Evolutionary conservation across 2,888 invertebrate species (phyloP), one percentile per base, ranked within the genome.

Genomic region (Cheilosia impressa): DNA sequence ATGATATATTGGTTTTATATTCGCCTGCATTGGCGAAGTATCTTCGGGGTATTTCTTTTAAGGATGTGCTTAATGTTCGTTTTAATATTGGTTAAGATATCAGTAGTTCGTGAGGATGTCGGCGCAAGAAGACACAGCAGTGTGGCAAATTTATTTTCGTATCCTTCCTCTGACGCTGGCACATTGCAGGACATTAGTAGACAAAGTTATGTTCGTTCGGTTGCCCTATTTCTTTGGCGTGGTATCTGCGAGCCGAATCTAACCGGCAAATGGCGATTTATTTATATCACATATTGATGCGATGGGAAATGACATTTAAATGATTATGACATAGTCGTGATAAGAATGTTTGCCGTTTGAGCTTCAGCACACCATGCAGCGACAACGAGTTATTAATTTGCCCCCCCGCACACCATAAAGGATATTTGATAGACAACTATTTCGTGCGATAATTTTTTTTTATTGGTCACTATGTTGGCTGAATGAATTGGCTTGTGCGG

Each of bases 271-370:
- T 63, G 43, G 62, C 55, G 57, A 72, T 85, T 77, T 85, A 76
- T 85, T 77, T 57, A 77, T 81, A 81, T 75, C 71, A 68, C 80
- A 72, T 72, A 80, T 76, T 66, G 52, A 81, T 81, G 50, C 57
- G 66, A 72, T 72, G 75, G 55, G 45, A 81, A 81, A 81, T 77
- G 76, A 66, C 80, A 85, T 85, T 85, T 72, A 85, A 85, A 81
- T 85, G 72, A 85, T 85, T 85, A 85, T 81, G 76, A 76, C 85
- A 76, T 57, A 68, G 76, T 77, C 76, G 81, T 81, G 85, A 76
- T 79, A 76, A 79, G 73, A 68, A 79, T 69, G 53, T 65, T 73
- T 60, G 57, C 68, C 62, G 10, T 19, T 69, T 1, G 15, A 52
- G 22, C 15, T 24, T 10, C 41, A 72, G 2, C 60, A 60, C 4